Conservation (phyloP, 2,113 vertebrate genomes). For the Caloenas nicobarica region DNA sequence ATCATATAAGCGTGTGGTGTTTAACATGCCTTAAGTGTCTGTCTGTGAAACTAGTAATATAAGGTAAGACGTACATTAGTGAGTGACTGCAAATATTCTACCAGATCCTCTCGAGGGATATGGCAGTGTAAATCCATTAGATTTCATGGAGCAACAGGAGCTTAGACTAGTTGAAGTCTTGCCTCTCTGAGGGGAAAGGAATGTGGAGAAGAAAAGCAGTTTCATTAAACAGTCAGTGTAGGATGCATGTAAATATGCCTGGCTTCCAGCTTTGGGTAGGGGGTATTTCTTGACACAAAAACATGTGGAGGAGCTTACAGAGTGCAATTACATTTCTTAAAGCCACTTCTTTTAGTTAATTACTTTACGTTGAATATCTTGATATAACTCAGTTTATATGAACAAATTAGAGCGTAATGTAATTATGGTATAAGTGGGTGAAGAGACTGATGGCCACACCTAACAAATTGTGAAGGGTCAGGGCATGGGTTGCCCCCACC, state of each 20-base stretch:
- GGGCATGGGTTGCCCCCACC: not conserved
- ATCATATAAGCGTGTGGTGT: rapidly evolving
- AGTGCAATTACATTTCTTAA: not conserved
- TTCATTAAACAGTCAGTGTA: not conserved
- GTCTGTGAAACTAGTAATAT: not conserved
- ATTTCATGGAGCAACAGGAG: not conserved
- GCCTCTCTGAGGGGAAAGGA: not conserved
- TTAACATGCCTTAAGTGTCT: not conserved
- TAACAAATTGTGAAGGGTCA: not conserved
- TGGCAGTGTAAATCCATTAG: not conserved
- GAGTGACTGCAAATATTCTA: not conserved
- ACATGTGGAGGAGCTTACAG: not conserved
- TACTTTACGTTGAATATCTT: not conserved
- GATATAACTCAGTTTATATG: not conserved
- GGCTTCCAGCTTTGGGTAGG: not conserved
- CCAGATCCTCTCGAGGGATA: not conserved
- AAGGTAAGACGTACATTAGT: not conserved
- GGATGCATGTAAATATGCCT: not conserved
- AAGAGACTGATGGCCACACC: not conserved
- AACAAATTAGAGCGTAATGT: not conserved
- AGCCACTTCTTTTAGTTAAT: not conserved
- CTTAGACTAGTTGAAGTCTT: not conserved
- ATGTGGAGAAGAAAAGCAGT: not conserved
- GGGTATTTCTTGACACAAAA: not conserved
- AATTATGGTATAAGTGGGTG: not conserved